Evolutionary conservation across 2,888 invertebrate species (phyloP), one percentile per base, ranked within the genome.

Genomic region (Hartigia nigra): DNA sequence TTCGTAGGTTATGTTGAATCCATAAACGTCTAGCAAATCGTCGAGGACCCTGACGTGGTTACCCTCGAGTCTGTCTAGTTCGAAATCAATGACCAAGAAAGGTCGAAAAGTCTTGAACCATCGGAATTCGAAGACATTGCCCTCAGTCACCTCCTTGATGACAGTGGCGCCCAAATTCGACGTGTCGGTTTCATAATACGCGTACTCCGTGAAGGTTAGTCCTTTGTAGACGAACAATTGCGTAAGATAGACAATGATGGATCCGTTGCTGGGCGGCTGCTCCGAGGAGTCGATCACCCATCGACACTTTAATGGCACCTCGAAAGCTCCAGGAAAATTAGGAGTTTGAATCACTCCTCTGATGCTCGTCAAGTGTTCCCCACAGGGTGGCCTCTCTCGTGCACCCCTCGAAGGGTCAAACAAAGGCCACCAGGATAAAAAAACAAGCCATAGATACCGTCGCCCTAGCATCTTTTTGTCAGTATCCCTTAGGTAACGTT

Each of bases 1-100:
- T 89, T 97, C 97, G 90, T 98, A 98, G 36, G 98, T 98, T 86
- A 98, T 95, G 92, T 98, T 98, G 92, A 98, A 98, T 23, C 98
- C 98, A 89, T 96, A 97, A 70, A 97, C 97, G 82, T 97, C 95
- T 81, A 98, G 93, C 39, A 98, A 93, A 78, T 95, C 95, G 88
- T 96, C 95, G 82, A 97, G 92, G 0, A 97, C 97, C 9, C 98
- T 93, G 79, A 98, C 93, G 92, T 98, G 97, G 39, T 96, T 96
- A 12, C 96, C 96, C 89, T 97, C 96, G 80, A 96, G 92, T 35
- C 95, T 93, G 84, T 95, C 93, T 86, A 97, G 93, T 74, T 93
- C 92, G 86, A 98, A 94, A 83, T 96, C 96, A 82, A 98, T 94
- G 79, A 97, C 96, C 82, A 98, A 92, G 84, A 95, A 97, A 77